A percentile compares a stretch with the other conserved stretches of the same genome.
These are phyloP conservation scores for Amphipoea lucens DNA, from an alignment of 2,888 invertebrate genomes.

Conservation along the genomic window DNA sequence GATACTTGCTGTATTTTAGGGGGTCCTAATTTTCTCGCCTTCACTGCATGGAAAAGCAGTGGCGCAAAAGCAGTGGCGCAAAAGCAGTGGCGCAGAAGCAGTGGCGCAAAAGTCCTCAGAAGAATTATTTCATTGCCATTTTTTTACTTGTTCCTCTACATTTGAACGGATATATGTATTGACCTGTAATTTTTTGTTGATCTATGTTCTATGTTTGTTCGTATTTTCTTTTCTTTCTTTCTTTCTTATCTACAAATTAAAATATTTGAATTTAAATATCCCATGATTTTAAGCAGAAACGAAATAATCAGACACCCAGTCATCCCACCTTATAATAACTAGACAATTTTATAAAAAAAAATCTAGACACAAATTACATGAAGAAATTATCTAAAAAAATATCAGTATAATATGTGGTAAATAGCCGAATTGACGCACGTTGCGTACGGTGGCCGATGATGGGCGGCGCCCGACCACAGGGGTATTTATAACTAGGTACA, in stretches of 20 bases:
- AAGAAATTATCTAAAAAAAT: slow-evolving; percentile 23
- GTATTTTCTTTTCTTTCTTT: too few relatives aligned
- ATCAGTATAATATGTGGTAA: slow-evolving; percentile 32
- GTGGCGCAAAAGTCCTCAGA: neutral
- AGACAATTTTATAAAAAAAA: slow-evolving; percentile 22
- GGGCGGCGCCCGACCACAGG: slow-evolving; percentile 8
- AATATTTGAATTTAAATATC: neutral
- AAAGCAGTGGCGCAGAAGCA: neutral
- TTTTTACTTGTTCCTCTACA: neutral
- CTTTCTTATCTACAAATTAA: neutral
- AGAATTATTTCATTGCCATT: neutral
- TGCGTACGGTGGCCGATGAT: slow-evolving; percentile 13
- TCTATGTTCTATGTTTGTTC: neutral
- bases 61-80: neutral
- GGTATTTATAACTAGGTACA: slow-evolving; percentile 30
- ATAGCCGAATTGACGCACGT: slow-evolving; percentile 45
- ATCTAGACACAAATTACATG: slow-evolving; percentile 36
- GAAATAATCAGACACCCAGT: slow-evolving; percentile 8
- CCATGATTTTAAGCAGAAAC: neutral
- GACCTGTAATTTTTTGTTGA: too few relatives aligned
- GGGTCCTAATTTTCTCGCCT: neutral
- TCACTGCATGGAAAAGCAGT: neutral
- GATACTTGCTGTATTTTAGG: neutral
- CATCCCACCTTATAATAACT: slow-evolving; percentile 10
- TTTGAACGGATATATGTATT: neutral